Base-by-base conservation (phyloP, 2,113 vertebrate species). In the Centropristis striata region DNA sequence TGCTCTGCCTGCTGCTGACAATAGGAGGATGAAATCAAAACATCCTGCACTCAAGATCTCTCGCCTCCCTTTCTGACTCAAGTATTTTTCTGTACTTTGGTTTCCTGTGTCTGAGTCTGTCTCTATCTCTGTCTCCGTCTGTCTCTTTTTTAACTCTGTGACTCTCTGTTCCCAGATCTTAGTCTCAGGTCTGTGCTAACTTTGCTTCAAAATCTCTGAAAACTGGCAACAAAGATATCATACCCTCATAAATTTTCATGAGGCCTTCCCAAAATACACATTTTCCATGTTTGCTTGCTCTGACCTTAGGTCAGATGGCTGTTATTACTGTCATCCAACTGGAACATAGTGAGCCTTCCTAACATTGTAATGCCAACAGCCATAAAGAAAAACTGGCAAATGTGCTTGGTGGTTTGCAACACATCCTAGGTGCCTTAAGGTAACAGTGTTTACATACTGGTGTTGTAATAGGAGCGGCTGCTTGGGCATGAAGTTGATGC, bases 1-100 rank as follows among this genome's bases (percentile, higher is more conserved):
- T 66, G 78, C 77, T 87, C 44, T 36, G 73, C 65, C 57, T 58
- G 60, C 60, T 54, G 76, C 82, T 81, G 78, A 86, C 84, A 84
- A 84, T 27, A 58, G 63, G 61, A 90, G 81, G 82, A 90, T 63
- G 66, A 87, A 87, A 86, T 79, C 65, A 86, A 87, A 88, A 86
- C 80, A 86, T 82, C 84, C 84, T 84, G 84, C 46, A 21, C 69
- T 80, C 61, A 68, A 50, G 46, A 54, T 78, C 70, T 69, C 54
- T 47, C 5, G 12, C 63, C 72, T 46, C 36, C 49, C 46, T 59
- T 37, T 73, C 39, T 37, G 51, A 46, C 41, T 78, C 25, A 20
- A 47, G 18, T 54, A 28, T 70, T 71, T 61, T 46, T 53, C 23
- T 53, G 32, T 16, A 36, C 49, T 64, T 66, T 60, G 23, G 75